Base-by-base conservation (phyloP, 1,140 invertebrate genomes). In the Macrobrachium rosenbergii region DNA sequence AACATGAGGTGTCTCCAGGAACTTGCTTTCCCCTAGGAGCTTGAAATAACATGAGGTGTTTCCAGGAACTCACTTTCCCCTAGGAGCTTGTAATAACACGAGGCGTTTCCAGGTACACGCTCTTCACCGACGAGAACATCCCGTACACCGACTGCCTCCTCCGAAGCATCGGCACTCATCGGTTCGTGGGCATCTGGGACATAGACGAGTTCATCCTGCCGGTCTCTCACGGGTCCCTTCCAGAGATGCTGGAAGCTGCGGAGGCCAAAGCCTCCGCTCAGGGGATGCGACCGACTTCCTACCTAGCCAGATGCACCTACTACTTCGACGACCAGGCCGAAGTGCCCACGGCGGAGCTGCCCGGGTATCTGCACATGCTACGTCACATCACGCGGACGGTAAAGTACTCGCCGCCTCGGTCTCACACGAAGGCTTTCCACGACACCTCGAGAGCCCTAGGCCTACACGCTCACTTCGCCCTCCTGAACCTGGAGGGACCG, bases 391-490 rank as follows among this genome's bases (percentile, higher is more conserved):
- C 73, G 28, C 76, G 89, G 16, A 83, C 89, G 28, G 81, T 86
- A 59, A 89, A 83, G 82, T 43, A 82, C 17, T 77, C 89, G 14
- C 82, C 79, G 12, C 86, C 87, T 11, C 5, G 52, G 58, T 79
- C 88, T 3, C 83, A 82, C 64, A 88, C 87, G 2, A 89, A 89
- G 63, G 60, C 84, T 0, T 60, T 89, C 45, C 89, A 89, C 58
- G 89, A 89, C 87, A 89, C 89, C 8, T 78, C 82, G 3, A 17
- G 19, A 11, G 89, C 89, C 8, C 79, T 89, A 12, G 89, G 78
- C 19, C 79, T 89, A 0, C 89, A 89, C 63, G 89, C 89, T 5
- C 89, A 89, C 79, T 89, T 82, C 64, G 89, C 89, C 58, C 79
- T 89, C 11, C 63, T 88, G 21, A 88, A 52, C 78, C 72, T 80